Percentiles rank a stretch among this genome's conserved stretches.
Evolutionary conservation across 2,888 invertebrate genomes (phyloP).

Genomic region (Andrena bucephala): DNA sequence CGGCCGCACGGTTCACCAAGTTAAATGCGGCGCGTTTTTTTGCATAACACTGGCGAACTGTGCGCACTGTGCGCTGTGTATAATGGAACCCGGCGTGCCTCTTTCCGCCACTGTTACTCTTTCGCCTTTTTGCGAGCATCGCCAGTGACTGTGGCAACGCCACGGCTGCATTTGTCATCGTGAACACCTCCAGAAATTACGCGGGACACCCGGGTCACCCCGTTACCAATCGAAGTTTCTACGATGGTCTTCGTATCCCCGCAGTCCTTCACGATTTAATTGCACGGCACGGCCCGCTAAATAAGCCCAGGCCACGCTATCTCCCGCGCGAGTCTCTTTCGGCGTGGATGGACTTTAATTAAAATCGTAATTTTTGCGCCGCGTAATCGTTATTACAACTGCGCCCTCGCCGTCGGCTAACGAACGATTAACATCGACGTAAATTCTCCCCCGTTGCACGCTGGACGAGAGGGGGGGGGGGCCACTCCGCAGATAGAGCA

Average conservation of each 20-base stretch:
- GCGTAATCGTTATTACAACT: slow-evolving; percentile 40
- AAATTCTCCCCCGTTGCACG: slow-evolving; percentile 1
- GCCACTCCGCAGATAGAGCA: neutral
- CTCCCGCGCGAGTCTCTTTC: slow-evolving; percentile 33
- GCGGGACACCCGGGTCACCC: neutral
- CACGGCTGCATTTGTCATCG: neutral
- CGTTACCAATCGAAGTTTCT: slow-evolving; percentile 15
- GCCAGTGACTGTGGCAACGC: neutral
- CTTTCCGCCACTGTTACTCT: neutral
- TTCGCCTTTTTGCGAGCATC: slow-evolving; percentile 16
- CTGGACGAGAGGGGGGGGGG: neutral
- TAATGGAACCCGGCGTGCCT: slow-evolving; percentile 36
- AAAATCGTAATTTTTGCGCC: slow-evolving; percentile 56
- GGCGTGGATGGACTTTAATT: slow-evolving; percentile 45
- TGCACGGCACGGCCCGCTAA: slow-evolving; percentile 17
- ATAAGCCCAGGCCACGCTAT: slow-evolving; percentile 38
- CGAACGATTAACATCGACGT: slow-evolving; percentile 39
- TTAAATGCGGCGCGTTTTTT: slow-evolving; percentile 64
- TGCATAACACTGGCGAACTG: slow-evolving; percentile 37
- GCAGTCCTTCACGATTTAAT: slow-evolving; percentile 37
- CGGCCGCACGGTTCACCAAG: slow-evolving; percentile 54
- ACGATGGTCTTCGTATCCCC: slow-evolving; percentile 1
- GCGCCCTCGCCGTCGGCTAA: slow-evolving; percentile 11
- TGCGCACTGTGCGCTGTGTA: slow-evolving; percentile 5
- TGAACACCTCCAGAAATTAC: neutral